Evolutionary conservation across 2,888 invertebrate species (phyloP).

Genomic region (Oxytorus armatus): DNA sequence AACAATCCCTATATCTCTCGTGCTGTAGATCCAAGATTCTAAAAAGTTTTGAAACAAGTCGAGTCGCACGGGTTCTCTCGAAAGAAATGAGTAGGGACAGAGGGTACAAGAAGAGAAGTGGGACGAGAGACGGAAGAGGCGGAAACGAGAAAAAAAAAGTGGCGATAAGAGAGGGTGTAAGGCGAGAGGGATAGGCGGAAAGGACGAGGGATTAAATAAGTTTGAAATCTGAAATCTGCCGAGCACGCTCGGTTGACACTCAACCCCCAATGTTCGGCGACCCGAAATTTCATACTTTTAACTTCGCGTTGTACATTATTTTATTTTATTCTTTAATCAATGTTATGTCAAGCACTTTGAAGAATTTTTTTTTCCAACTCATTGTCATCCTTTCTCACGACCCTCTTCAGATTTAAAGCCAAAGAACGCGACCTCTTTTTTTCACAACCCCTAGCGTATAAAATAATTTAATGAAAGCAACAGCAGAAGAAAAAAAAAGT

Average conservation of each 20-base stretch:
- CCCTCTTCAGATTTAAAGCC: background rate
- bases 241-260: constrained; percentile 68
- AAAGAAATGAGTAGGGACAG: constrained; percentile 20
- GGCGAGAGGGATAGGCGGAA: constrained; percentile 51
- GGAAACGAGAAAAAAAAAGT: constrained; percentile 41
- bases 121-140: constrained; percentile 18
- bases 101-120: background rate
- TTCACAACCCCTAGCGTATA: too few species aligned
- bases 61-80: constrained; percentile 55
- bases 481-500: too few species aligned
- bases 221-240: constrained; percentile 72
- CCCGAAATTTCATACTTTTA: constrained; percentile 77
- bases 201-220: constrained; percentile 47
- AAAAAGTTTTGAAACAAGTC: constrained; percentile 67
- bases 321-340: background rate
- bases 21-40: constrained; percentile 69
- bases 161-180: constrained; percentile 57
- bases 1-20: background rate
- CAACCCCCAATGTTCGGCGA: constrained; percentile 66
- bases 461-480: too few species aligned
- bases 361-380: too few species aligned
- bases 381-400: too few species aligned
- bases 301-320: constrained; percentile 65
- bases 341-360: background rate
- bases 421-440: background rate